Conservation (phyloP, 2,113 vertebrate species). For the Rhinolophus ferrumequinum region DNA sequence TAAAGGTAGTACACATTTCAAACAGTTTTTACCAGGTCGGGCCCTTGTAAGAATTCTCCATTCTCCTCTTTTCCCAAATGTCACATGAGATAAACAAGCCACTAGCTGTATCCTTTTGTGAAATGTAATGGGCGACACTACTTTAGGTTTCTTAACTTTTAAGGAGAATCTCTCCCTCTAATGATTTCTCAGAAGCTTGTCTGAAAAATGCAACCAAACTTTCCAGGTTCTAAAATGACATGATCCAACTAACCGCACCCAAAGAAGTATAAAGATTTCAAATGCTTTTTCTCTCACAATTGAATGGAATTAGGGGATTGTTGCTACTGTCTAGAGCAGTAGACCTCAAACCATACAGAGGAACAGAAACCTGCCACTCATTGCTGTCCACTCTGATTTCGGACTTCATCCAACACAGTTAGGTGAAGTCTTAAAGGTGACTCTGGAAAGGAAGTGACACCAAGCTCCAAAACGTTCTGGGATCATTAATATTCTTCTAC, state of each 20-base stretch:
- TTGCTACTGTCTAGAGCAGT: not conserved
- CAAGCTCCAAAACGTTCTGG: not conserved
- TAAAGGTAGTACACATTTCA: not conserved
- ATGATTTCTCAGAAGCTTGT: not conserved
- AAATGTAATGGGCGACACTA: not conserved
- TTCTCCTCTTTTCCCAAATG: not conserved
- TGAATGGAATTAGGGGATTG: not conserved
- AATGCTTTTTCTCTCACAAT: not conserved
- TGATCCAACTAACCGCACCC: not conserved
- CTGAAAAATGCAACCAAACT: not conserved
- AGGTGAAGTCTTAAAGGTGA: not conserved
- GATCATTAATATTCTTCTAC: not conserved
- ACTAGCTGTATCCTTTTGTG: not conserved
- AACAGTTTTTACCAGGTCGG: not conserved
- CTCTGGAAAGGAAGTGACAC: not conserved
- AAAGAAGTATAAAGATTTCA: not conserved
- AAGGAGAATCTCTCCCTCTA: not conserved
- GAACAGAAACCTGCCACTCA: not conserved
- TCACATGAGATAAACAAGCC: not conserved
- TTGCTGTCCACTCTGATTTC: too few relatives aligned
- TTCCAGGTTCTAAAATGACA: not conserved
- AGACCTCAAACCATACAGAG: not conserved
- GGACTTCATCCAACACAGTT: not conserved
- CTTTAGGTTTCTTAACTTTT: not conserved
- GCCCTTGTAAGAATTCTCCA: not conserved